phyloP scores from a whole-genome alignment of 37 sponge, comb jelly and placozoan genomes.

The Crambe crambe region DNA sequence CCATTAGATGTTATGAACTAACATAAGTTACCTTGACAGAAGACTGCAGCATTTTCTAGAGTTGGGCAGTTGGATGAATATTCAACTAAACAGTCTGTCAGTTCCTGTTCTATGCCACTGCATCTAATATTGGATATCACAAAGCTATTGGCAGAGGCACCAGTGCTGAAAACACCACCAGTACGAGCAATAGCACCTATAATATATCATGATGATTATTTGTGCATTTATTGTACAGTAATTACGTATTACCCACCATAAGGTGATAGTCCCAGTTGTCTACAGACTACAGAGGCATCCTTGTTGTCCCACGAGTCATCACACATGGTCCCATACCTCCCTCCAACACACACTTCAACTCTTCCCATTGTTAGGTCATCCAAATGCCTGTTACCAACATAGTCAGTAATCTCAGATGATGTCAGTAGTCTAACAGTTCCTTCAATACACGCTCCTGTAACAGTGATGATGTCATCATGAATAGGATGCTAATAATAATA shows the following conservation, averaged over 20 bases:
- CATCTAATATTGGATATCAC: neutral
- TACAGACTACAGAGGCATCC: conserved; percentile 46
- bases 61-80: neutral
- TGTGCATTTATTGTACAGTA: no score
- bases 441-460: conserved; percentile 10
- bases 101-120: neutral
- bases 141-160: neutral
- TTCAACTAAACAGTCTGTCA: neutral
- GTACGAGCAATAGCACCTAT: neutral
- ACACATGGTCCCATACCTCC: conserved; percentile 17
- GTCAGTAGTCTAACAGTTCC: conserved; percentile 21
- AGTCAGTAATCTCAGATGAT: neutral
- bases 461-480: no score
- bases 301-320: conserved; percentile 29
- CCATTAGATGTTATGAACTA: neutral
- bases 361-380: neutral
- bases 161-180: conserved; percentile 4
- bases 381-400: neutral
- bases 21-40: conserved; percentile 13
- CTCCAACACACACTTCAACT: conserved; percentile 17
- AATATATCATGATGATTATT: no score
- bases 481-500: neutral
- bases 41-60: neutral
- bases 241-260: conserved; percentile 1
- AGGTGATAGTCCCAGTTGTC: conserved; percentile 38